Evolutionary conservation across 2,113 vertebrate genomes (phyloP), one percentile per base, ranked within the genome.

Genomic region (Gallinago undulata): DNA sequence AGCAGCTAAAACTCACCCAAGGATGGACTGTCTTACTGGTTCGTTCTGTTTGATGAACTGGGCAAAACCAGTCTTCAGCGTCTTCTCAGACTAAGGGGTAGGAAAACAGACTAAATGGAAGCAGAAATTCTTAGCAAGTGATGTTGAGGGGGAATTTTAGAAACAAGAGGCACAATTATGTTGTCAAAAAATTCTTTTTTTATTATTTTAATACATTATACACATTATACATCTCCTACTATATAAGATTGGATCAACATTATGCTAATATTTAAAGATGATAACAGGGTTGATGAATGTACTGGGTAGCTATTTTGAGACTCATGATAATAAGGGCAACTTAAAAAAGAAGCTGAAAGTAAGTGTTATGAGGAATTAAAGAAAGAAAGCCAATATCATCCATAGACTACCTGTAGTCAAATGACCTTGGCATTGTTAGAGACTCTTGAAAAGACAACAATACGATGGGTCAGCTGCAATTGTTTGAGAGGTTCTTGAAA

Each of bases 261-360:
- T 70, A 33, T 68, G 11, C 6, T 47, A 45, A 12, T 76, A 75
- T 35, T 79, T 85, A 31, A 90, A 79, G 22, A 30, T 51, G 4
- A 11, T 22, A 59, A 31, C 0, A 6, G 4, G n/a, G 19, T 51
- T 55, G 27, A 47, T 33, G 39, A 23, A 2, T 23, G 51, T 25
- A n/a, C 2, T 33, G 7, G 43, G 8, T 15, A 83, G 2, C 5
- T 84, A 41, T 64, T 76, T 89, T 73, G 33, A 47, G 15, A 47
- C 1, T 2, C 6, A 28, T 73, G n/a, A 68, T 35, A 85, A 24
- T 6, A 30, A 6, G 3, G 43, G 0, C 9, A 73, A 9, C 1
- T 6, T 76, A 33, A 73, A 69, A 57, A 1, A 48, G 5, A 6
- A 68, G 1, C 2, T 60, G 48, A 73, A 79, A 73, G 2, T 27